Base-by-base conservation (phyloP, 2,888 invertebrate species). In the Athripsodes cinereus region DNA sequence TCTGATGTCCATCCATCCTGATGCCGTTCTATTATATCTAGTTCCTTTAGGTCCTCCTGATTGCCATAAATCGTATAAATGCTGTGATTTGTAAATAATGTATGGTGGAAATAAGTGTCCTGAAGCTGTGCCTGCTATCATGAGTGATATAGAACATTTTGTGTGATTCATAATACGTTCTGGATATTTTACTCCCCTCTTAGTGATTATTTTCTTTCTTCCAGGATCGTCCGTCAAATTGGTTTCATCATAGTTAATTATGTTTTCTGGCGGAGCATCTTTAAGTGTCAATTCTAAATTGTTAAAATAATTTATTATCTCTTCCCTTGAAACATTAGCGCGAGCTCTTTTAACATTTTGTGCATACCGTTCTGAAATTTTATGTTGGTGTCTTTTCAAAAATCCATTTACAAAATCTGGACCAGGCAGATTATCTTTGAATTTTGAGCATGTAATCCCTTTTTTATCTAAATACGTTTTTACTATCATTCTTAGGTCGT, bases 181-280 rank as follows among this genome's bases (percentile, higher is more conserved):
- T 49, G 68, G 64, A 65, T 72, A 65, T 62, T 68, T 67, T 22
- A 55, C 53, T 26, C 69, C 70, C 55, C 66, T 63, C 58, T 67
- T 66, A 50, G 55, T 55, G 44, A 67, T 64, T 10, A 68, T 64
- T 59, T 65, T 68, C 52, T 65, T 65, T 46, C 61, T 58, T 1
- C 69, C 70, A 13, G 70, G 69, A 53, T 74, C 69, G 56, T 71
- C 71, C 11, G 64, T 53, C 16, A 72, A 63, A 53, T 70, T 70
- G 1, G 69, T 70, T 61, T 71, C 70, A 59, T 72, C 70, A 64
- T 69, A 74, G 60, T 73, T 71, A n/a, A 67, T 59, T 19, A 68
- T 66, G 34, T 66, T 64, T 47, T 47, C 16, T 21, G 64, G 59
- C 16, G 63, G 62, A 44, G 67, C 55, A 18, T 58, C 63, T 56